These are phyloP conservation scores for Thrips palmi DNA, from an alignment of 1,140 invertebrate genomes.

Conservation along the genomic window DNA sequence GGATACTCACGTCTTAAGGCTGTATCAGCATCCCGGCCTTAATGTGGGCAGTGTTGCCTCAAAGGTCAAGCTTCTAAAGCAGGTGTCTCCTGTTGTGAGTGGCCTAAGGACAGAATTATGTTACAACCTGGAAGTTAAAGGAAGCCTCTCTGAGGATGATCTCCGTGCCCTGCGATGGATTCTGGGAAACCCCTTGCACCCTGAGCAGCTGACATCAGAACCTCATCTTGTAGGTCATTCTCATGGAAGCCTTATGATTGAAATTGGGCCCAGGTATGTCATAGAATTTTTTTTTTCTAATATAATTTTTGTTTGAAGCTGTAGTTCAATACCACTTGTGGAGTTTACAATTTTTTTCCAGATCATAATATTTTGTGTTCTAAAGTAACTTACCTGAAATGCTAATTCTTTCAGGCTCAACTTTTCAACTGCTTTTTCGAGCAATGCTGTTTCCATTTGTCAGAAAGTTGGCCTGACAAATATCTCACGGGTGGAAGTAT, in stretches of 20 bases:
- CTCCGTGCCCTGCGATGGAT: slow-evolving; percentile 47
- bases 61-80: slow-evolving; percentile 17
- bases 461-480: slow-evolving; percentile 54
- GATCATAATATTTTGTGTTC: neutral
- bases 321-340: neutral
- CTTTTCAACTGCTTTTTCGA: slow-evolving; percentile 86
- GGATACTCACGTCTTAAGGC: too few relatives aligned
- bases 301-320: slow-evolving; percentile 1
- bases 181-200: slow-evolving; percentile 40
- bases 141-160: slow-evolving; percentile 31
- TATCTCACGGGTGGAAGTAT: slow-evolving; percentile 61
- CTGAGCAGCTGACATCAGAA: slow-evolving; percentile 26
- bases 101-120: slow-evolving; percentile 51
- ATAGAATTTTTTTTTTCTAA: slow-evolving; percentile 9
- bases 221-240: slow-evolving; percentile 23
- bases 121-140: slow-evolving; percentile 50
- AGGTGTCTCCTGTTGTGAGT: slow-evolving; percentile 19
- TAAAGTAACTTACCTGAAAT: neutral
- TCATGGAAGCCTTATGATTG: slow-evolving; percentile 34
- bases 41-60: slow-evolving; percentile 15
- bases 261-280: slow-evolving; percentile 58
- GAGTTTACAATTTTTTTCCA: neutral
- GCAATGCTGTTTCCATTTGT: slow-evolving; percentile 88
- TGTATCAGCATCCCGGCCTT: slow-evolving; percentile 20
- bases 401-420: slow-evolving; percentile 46